Conservation (phyloP, 2,113 vertebrate genomes). For the Polypterus bichir region DNA sequence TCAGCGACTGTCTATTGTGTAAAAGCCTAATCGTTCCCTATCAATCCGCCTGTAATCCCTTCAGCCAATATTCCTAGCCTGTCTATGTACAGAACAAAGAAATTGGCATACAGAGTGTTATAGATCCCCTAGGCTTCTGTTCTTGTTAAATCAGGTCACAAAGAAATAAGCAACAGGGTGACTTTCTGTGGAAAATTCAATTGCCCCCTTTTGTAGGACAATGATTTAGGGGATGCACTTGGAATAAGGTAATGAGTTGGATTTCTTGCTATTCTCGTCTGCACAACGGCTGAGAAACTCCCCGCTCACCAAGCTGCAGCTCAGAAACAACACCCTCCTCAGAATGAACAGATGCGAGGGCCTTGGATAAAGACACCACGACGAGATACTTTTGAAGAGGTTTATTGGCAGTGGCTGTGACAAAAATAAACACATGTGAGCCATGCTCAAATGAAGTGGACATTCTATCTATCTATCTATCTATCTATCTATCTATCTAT, state of each 20-base stretch:
- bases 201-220: conserved; percentile 30
- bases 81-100: conserved; percentile 42
- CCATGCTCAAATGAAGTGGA: too few relatives aligned
- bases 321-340: neutral
- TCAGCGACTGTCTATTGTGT: conserved; percentile 28
- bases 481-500: too few relatives aligned
- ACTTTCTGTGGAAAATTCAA: conserved; percentile 32
- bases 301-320: neutral
- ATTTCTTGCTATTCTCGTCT: conserved; percentile 11
- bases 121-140: conserved; percentile 43
- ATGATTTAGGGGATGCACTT: conserved; percentile 21
- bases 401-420: too few relatives aligned
- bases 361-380: too few relatives aligned
- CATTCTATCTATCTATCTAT: too few relatives aligned
- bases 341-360: too few relatives aligned
- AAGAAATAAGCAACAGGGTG: conserved; percentile 12
- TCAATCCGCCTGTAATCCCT: conserved; percentile 33
- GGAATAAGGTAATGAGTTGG: conserved; percentile 32
- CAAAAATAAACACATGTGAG: too few relatives aligned
- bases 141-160: conserved; percentile 35
- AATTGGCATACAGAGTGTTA: conserved; percentile 36
- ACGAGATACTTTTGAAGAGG: too few relatives aligned
- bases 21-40: conserved; percentile 25
- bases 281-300: neutral
- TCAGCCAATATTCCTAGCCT: conserved; percentile 30